Conservation (phyloP, 2,113 vertebrate species). For the Pogonocichla stellata region DNA sequence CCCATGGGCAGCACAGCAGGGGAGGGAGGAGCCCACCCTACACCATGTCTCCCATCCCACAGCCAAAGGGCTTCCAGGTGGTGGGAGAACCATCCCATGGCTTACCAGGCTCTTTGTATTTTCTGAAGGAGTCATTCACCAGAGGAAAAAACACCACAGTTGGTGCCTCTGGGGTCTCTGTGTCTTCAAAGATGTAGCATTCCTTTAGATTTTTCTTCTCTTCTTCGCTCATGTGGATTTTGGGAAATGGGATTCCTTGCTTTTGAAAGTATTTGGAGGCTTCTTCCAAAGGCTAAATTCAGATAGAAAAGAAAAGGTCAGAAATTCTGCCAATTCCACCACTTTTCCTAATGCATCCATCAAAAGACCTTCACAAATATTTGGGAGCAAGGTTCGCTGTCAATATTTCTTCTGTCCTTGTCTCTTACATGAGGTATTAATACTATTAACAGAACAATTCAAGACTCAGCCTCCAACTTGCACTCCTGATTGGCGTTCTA, state of each 20-base stretch:
- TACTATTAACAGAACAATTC: neutral
- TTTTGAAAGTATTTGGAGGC: constrained; percentile 70
- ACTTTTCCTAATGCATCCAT: neutral
- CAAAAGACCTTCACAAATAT: neutral
- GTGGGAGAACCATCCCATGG: neutral
- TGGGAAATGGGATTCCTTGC: constrained; percentile 76
- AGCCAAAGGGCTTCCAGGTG: neutral
- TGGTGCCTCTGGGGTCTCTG: constrained; percentile 46
- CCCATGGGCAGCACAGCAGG: neutral
- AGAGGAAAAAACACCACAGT: constrained; percentile 77
- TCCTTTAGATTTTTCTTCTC: constrained; percentile 58
- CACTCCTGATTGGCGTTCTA: neutral
- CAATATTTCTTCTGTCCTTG: neutral
- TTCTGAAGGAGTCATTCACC: constrained; percentile 65
- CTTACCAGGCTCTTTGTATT: constrained; percentile 77
- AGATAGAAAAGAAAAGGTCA: neutral
- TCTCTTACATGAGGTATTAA: neutral
- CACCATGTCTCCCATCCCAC: neutral
- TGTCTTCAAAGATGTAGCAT: constrained; percentile 73
- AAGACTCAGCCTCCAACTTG: neutral
- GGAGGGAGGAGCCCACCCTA: accelerated
- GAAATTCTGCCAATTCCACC: neutral
- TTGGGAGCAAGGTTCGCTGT: accelerated
- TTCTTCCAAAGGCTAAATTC: constrained; percentile 68
- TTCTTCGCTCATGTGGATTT: constrained; percentile 60